Evolutionary conservation across 2,113 vertebrate genomes (phyloP), one percentile per base, ranked within the genome.

Genomic region (Octodon degus): DNA sequence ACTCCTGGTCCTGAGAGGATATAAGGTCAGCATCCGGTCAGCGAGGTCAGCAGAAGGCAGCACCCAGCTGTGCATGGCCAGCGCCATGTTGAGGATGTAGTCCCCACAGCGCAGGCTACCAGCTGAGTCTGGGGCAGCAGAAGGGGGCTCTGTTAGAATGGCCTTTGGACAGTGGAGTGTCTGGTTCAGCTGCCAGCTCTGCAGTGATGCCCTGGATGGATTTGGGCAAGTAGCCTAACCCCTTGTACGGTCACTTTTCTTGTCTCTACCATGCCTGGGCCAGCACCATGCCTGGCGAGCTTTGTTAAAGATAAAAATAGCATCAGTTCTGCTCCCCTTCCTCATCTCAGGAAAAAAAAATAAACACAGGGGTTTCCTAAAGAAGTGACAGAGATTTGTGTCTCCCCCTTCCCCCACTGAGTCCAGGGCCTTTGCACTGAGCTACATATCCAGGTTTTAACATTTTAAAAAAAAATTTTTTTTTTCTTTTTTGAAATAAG

Each of bases 51-150:
- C 84, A 0, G 98, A 98, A 13, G 98, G 97, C 76, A 98, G 86
- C 74, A 98, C 98, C 98, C 98, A 98, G 86, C 96, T 98, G 68
- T 98, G 98, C 97, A 98, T 98, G 24, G 98, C 96, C 32, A 98
- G 94, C 4, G 96, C 97, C 98, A 98, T 98, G 91, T 98, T 98
- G 60, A 98, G 97, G 67, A 97, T 63, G 94, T 98, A 96, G 53
- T 98, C 97, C 37, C 97, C 97, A 0, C 83, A 95, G 86, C 97
- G 72, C 16, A 98, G 97, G 86, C 79, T 97, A 24, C 98, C 98
- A 0, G 98, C 62, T 0, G 97, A 83, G 88, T 98, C 98, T 98
- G 90, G 72, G 32, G 65, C 1, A 2, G 22, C 11, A 82, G 20
- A n/a, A n/a, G 20, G 6, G 14, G 81, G 53, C 47, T 22, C 50